A percentile compares a stretch with the other conserved stretches of the same genome.
These are phyloP conservation scores for Ceratoteleas bidentatus DNA, from an alignment of 1,140 invertebrate species.

Conservation along the genomic window DNA sequence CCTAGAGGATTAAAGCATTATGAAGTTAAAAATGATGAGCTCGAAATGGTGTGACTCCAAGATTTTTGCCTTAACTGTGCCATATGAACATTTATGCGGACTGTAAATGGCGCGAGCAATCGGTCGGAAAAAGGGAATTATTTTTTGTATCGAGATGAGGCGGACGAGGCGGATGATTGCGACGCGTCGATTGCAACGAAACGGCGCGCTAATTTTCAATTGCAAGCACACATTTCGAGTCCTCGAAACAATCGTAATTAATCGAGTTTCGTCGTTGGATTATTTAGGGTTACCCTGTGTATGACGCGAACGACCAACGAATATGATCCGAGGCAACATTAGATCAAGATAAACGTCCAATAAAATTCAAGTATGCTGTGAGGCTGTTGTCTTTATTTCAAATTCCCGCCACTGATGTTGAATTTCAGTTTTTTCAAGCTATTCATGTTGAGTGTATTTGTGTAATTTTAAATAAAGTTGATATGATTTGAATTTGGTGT, in stretches of 20 bases:
- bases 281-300: constrained; percentile 54
- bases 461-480: no score
- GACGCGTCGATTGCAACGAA: constrained; percentile 18
- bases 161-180: constrained; percentile 4
- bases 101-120: constrained; percentile 19
- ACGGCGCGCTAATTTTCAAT: constrained; percentile 40
- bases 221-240: constrained; percentile 49
- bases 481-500: no score
- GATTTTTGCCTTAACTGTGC: constrained; percentile 53
- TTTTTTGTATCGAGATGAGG: constrained; percentile 41
- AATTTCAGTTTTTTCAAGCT: no score
- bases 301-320: constrained; percentile 64
- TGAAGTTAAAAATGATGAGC: constrained; percentile 17
- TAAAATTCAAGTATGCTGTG: constrained; percentile 65
- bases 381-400: constrained; percentile 6
- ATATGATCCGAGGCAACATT: constrained; percentile 56
- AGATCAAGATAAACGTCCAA: constrained; percentile 64
- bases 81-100: constrained; percentile 25
- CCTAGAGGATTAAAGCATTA: constrained; percentile 37
- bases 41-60: constrained; percentile 40
- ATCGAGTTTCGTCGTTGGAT: constrained; percentile 55
- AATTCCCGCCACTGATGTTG: not conserved
- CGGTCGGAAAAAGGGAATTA: constrained; percentile 27
- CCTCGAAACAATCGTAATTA: constrained; percentile 35
- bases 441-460: no score